A percentile compares a stretch with the other conserved stretches of the same genome.
Evolutionary conservation across 2,113 vertebrate species (phyloP).

Genomic region (Hemichromis elongatus): DNA sequence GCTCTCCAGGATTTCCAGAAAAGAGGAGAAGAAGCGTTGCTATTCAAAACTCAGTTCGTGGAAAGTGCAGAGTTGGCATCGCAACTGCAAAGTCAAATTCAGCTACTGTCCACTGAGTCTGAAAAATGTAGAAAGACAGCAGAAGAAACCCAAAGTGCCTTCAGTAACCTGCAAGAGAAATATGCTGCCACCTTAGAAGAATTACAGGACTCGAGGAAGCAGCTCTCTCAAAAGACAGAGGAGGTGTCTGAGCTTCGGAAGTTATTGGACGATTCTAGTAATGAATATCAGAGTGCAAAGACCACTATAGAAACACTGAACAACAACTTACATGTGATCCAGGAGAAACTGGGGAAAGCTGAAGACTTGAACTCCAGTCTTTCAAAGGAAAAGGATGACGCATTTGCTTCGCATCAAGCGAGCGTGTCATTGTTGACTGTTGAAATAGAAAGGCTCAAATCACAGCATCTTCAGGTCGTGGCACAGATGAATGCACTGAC

Average conservation of each 20-base stretch:
- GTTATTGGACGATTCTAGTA: slow-evolving; percentile 53
- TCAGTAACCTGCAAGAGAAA: slow-evolving; percentile 76
- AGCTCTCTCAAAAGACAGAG: slow-evolving; percentile 61
- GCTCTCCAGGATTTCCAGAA: slow-evolving; percentile 64
- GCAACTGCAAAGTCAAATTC: slow-evolving; percentile 56
- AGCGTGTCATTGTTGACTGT: slow-evolving; percentile 60
- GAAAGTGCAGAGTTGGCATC: slow-evolving; percentile 67
- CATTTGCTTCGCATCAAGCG: slow-evolving; percentile 53
- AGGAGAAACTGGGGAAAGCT: slow-evolving; percentile 57
- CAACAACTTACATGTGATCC: slow-evolving; percentile 52
- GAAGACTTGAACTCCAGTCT: slow-evolving; percentile 43
- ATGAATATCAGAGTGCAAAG: slow-evolving; percentile 42
- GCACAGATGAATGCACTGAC: slow-evolving; percentile 65
- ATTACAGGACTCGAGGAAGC: slow-evolving; percentile 40
- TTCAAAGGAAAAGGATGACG: slow-evolving; percentile 71
- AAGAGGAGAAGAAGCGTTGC: slow-evolving; percentile 54
- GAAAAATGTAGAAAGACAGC: slow-evolving; percentile 19
- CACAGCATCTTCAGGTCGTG: slow-evolving; percentile 71
- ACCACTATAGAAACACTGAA: slow-evolving; percentile 43
- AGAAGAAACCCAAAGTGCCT: slow-evolving; percentile 67
- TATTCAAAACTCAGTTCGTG: slow-evolving; percentile 66
- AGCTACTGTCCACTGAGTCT: slow-evolving; percentile 25
- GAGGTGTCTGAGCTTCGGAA: slow-evolving; percentile 61
- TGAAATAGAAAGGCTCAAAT: slow-evolving; percentile 73
- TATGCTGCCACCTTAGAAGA: slow-evolving; percentile 61